Base-by-base conservation (phyloP, 2,797 vertebrate species). In the Micromesistius poutassou region DNA sequence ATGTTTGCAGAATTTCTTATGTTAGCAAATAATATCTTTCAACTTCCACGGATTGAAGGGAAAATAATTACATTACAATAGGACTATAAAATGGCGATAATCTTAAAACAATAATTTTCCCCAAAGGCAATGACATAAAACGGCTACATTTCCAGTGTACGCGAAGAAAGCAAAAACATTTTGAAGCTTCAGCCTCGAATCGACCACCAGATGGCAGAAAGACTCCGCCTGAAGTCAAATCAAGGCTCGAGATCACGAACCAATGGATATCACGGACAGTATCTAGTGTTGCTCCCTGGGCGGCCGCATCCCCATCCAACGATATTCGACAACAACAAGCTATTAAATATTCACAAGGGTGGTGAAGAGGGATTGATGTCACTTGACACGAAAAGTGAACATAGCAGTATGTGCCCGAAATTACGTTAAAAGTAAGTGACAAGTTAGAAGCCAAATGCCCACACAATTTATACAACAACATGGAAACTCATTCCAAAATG, bases 171-270 rank as follows among this genome's bases (percentile, higher is more conserved):
- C 16, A 62, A 62, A 62, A n/a, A n/a, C 55, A 5, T 71, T 77
- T 9, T 74, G 9, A 73, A 13, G 46, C 42, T 1, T 30, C 0
- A 13, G 8, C 76, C 71, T 73, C 30, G 50, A 1, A 5, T 40
- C 30, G 2, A 35, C 84, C 92, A 89, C 82, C 85, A 91, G 92
- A 84, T 88, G 91, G 80, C 83, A 91, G 87, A 75, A 77, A 50
- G 82, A 80, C 50, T 71, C 76, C 81, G 77, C 25, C 3, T 71
- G 14, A 33, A 62, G 10, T 62, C 55, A 25, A 62, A 25, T 25
- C 55, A 62, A n/a, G 3, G 22, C 4, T 28, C 6, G n/a, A 28
- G 62, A 25, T 28, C 8, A 28, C 62, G 62, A 68, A 68, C 62
- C 62, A 68, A 12, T 68, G 62, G 62, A 28, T 12, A 28, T 10